Percentiles rank a stretch among this genome's conserved stretches.
Conservation (phyloP, 2,113 vertebrate species). For the Motacilla alba region DNA sequence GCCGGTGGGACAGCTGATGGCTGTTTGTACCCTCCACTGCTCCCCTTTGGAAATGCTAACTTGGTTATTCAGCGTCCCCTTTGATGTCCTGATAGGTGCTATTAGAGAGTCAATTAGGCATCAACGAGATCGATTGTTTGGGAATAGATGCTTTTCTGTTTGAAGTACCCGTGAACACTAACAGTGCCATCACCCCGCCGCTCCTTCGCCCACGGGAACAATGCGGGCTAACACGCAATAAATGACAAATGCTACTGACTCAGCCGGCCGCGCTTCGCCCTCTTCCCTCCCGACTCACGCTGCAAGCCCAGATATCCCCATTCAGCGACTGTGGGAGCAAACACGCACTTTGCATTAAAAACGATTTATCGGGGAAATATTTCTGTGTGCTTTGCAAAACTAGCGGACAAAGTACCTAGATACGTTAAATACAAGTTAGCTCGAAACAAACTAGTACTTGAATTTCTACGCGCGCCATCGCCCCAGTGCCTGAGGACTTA, state of each 20-base stretch:
- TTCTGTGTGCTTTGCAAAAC: not conserved
- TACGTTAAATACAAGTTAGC: not conserved
- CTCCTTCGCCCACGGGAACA: slow-evolving; percentile 14
- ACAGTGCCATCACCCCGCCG: not conserved
- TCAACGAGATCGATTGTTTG: slow-evolving; percentile 56
- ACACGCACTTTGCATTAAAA: not conserved
- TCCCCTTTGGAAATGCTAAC: slow-evolving; percentile 67
- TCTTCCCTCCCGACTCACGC: not conserved
- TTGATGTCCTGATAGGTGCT: slow-evolving; percentile 62
- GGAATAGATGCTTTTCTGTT: slow-evolving; percentile 40
- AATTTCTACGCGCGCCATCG: not conserved
- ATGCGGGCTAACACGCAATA: not conserved
- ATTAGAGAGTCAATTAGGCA: slow-evolving; percentile 69
- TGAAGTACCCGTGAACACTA: slow-evolving; percentile 55
- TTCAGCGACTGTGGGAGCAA: not conserved
- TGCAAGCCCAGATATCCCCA: not conserved
- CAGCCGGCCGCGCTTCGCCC: not conserved
- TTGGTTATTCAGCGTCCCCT: slow-evolving; percentile 53
- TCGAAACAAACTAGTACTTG: not conserved
- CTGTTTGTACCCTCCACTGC: slow-evolving; percentile 45
- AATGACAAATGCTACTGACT: not conserved
- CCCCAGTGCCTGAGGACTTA: not conserved
- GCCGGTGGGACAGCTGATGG: not conserved
- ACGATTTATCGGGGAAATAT: not conserved
- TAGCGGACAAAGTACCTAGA: not conserved